A percentile compares a stretch with the other conserved stretches of the same genome.
phyloP scores from a whole-genome alignment of 2,888 invertebrate genomes.

The Drosophila leonis region DNA sequence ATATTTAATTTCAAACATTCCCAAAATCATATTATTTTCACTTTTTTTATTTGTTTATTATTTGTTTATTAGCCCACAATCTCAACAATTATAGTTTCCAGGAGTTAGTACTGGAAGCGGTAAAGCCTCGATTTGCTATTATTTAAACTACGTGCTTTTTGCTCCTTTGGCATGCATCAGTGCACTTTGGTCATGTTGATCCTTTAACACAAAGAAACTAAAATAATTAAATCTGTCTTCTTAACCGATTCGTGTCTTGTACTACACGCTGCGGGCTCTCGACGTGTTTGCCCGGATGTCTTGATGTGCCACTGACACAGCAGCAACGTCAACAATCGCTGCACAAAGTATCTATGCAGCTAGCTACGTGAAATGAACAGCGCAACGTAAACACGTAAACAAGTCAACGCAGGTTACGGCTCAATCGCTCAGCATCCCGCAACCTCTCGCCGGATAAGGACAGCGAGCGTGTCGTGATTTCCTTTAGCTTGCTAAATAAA shows the following conservation, averaged over 20 bases:
- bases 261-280: conserved; percentile 11
- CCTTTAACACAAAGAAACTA: conserved; percentile 4
- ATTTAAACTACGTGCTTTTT: conserved; percentile 7
- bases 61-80: background rate
- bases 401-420: conserved; percentile 73
- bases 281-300: conserved; percentile 38
- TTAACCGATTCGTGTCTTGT: conserved; percentile 21
- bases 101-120: background rate
- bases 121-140: background rate
- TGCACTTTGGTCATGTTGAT: conserved; percentile 6
- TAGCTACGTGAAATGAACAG: conserved; percentile 18
- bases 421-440: conserved; percentile 65
- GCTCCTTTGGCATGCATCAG: background rate
- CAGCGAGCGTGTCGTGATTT: conserved; percentile 51
- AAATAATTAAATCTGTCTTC: conserved; percentile 29
- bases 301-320: conserved; percentile 42
- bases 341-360: conserved; percentile 41
- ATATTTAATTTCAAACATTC: background rate
- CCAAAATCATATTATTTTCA: background rate
- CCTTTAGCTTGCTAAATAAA: conserved; percentile 67
- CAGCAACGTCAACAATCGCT: conserved; percentile 43
- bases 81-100: background rate
- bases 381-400: conserved; percentile 66
- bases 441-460: conserved; percentile 22
- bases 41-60: background rate